Evolutionary conservation across 2,797 vertebrate genomes (phyloP), one percentile per base, ranked within the genome.

Genomic region (Lepilemur ruficaudatus): DNA sequence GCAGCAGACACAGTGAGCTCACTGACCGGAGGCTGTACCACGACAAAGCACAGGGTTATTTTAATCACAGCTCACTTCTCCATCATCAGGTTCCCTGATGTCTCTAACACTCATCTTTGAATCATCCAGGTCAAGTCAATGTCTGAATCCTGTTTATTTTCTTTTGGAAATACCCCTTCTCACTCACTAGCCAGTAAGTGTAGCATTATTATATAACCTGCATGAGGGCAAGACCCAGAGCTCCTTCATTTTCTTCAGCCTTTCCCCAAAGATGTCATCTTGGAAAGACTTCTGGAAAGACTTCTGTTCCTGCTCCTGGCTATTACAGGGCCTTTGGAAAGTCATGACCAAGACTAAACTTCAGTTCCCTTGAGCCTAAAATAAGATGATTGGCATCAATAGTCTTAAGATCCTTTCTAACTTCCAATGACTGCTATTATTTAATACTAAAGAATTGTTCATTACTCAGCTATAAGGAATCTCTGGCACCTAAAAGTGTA

Each of bases 401-500:
- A 14, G 3, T 61, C 41, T 67, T 41, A n/a, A 86, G 32, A 78
- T 65, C 72, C 55, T 83, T 92, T 85, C 63, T 96, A 88, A 91
- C 15, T 67, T 92, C 52, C 52, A 38, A 65, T 57, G 48, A 85
- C 73, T 38, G 13, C 48, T 81, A 78, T 85, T 93, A 85, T 95
- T 93, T 91, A 92, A 72, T 65, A 52, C 41, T 35, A 48, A 91
- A 76, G 63, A 93, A 94, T 63, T 93, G 52, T 84, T 83, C 82
- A 80, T 96, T 86, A 93, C 82, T 95, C 86, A 96, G 52, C 69
- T 28, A 81, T 57, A 96, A 94, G 65, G 75, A 93, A 83, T 89
- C 75, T 93, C 85, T 95, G 73, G 86, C 63, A 95, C 89, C 76
- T 89, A 41, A 13, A 38, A 22, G 69, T 84, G 4, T 87, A 65